Conservation (phyloP, 2,113 vertebrate species). For the Pygoscelis antarcticus region DNA sequence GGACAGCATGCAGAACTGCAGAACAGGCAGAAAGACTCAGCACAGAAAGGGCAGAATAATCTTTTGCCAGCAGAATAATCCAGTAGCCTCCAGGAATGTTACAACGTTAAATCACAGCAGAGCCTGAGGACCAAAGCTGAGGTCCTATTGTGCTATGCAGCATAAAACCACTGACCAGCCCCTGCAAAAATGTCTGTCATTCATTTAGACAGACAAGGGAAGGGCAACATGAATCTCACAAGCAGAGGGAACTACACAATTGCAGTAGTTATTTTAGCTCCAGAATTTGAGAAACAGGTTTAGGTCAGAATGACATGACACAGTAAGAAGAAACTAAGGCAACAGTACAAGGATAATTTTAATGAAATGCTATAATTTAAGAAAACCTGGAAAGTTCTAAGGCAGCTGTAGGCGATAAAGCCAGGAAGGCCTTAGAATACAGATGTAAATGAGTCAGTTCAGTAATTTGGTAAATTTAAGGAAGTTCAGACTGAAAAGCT, state of each 20-base stretch:
- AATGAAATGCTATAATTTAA: not conserved
- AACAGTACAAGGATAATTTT: not conserved
- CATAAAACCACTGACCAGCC: not conserved
- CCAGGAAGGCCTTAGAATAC: conserved; percentile 13
- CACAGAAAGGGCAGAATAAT: not conserved
- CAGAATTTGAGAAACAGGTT: not conserved
- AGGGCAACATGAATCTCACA: not conserved
- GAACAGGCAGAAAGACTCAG: not conserved
- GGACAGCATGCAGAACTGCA: not conserved
- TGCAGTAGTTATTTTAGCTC: not conserved
- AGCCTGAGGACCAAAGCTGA: not conserved
- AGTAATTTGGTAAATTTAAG: conserved; percentile 33
- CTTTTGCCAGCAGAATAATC: not conserved
- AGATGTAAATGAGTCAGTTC: conserved; percentile 15
- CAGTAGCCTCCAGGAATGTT: not conserved
- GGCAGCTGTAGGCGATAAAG: not conserved
- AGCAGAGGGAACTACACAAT: not conserved
- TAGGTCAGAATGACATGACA: not conserved
- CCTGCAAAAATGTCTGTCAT: not conserved
- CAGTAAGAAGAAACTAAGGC: not conserved
- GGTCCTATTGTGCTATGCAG: not conserved
- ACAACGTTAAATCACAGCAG: not conserved
- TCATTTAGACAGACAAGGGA: conserved; percentile 17
- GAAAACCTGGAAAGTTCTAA: conserved; percentile 28
- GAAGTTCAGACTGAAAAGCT: conserved; percentile 34